Evolutionary conservation across 2,888 invertebrate species (phyloP).

Genomic region (Rosalia funebris): DNA sequence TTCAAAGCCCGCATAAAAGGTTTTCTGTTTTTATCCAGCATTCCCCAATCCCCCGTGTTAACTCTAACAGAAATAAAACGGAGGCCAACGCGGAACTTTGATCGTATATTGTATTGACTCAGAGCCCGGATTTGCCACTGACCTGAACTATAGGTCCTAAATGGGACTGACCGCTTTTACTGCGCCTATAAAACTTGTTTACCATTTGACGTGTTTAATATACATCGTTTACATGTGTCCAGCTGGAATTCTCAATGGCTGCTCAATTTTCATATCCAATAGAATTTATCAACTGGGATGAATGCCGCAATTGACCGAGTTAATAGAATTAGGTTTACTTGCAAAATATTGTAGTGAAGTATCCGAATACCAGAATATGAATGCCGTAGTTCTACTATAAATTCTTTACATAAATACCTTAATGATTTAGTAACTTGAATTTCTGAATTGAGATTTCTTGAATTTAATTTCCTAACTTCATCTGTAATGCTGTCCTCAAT

Average conservation of each 20-base stretch:
- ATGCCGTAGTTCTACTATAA: too few species aligned
- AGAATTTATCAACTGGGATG: neutral
- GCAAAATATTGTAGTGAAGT: neutral
- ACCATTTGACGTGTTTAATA: neutral
- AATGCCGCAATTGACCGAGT: neutral
- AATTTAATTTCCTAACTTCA: too few species aligned
- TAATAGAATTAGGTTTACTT: neutral
- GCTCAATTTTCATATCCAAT: neutral
- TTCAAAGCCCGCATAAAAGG: neutral
- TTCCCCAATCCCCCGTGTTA: neutral
- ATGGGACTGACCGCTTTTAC: neutral
- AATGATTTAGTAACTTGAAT: too few species aligned
- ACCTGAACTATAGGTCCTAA: neutral
- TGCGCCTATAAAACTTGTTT: neutral
- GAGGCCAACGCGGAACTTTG: neutral
- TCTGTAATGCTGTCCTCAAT: too few species aligned
- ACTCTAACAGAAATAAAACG: neutral
- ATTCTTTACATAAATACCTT: too few species aligned
- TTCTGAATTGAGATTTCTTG: too few species aligned
- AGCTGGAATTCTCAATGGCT: neutral
- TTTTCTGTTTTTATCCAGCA: neutral
- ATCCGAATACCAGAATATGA: neutral
- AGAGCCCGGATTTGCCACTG: neutral
- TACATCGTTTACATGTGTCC: neutral
- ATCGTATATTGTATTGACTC: slow-evolving; percentile 2